These are phyloP conservation scores for Halyomorpha halys DNA, from an alignment of 1,140 invertebrate species.

Conservation along the genomic window DNA sequence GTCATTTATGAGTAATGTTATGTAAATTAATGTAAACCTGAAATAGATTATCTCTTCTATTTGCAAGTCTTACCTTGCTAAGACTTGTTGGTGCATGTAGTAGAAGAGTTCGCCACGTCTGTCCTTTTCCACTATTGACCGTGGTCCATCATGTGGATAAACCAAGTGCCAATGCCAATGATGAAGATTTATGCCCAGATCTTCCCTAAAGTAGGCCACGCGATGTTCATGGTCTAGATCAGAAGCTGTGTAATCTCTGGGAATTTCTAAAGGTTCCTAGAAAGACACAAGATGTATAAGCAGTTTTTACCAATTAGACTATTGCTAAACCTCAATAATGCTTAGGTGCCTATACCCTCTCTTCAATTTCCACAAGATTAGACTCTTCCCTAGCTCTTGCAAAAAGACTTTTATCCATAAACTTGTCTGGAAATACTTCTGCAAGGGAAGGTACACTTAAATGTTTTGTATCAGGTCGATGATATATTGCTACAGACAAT, in stretches of 20 bases:
- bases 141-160: conserved; percentile 45
- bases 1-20: neutral
- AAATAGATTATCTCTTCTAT: too few relatives aligned
- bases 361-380: conserved; percentile 33
- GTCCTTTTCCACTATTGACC: conserved; percentile 46
- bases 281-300: too few relatives aligned
- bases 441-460: conserved; percentile 33
- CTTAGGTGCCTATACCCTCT: neutral
- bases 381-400: conserved; percentile 16
- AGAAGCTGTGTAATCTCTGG: conserved; percentile 31
- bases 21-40: too few relatives aligned
- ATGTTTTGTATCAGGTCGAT: conserved; percentile 32
- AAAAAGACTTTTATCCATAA: conserved; percentile 26
- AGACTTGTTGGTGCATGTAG: conserved; percentile 61
- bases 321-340: neutral
- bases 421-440: conserved; percentile 34
- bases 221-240: conserved; percentile 35
- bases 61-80: conserved; percentile 37
- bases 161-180: conserved; percentile 67
- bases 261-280: conserved; percentile 26
- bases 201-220: conserved; percentile 38
- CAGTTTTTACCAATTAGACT: neutral
- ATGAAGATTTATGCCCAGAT: conserved; percentile 42
- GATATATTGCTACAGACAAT: conserved; percentile 36
- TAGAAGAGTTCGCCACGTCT: conserved; percentile 60